Conservation (phyloP, 2,113 vertebrate genomes). For the Mesembrinibis cayennensis region DNA sequence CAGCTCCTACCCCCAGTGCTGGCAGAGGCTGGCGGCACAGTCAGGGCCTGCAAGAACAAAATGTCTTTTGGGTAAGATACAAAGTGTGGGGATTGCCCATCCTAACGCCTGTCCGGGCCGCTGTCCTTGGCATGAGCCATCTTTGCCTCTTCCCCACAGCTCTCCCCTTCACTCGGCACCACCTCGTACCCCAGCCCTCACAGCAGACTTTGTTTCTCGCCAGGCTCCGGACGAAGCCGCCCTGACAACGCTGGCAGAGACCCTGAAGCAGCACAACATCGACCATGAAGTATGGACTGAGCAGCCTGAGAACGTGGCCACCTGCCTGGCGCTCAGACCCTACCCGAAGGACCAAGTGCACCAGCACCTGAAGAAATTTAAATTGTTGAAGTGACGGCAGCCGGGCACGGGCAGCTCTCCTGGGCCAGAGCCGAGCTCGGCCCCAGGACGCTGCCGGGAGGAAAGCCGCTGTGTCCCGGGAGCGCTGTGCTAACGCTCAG, state of each 20-base stretch:
- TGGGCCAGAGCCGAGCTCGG: rapidly evolving
- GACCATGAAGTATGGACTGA: constrained; percentile 88
- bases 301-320: constrained; percentile 87
- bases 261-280: constrained; percentile 74
- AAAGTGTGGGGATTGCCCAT: rapidly evolving
- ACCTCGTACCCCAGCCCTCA: not conserved
- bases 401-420: rapidly evolving
- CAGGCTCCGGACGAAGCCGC: constrained; percentile 83
- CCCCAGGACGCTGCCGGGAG: rapidly evolving
- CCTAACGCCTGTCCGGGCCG: rapidly evolving
- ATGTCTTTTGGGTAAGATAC: not conserved
- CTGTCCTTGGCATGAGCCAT: rapidly evolving
- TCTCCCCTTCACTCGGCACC: rapidly evolving
- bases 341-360: constrained; percentile 87
- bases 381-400: constrained; percentile 81
- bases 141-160: too few species aligned
- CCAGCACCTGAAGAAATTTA: constrained; percentile 83
- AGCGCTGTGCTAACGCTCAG: not conserved
- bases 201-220: not conserved
- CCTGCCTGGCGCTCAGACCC: constrained; percentile 87
- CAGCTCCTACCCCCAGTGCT: too few species aligned
- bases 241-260: constrained; percentile 76
- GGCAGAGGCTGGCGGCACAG: not conserved
- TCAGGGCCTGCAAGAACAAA: not conserved
- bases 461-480: not conserved